Base-by-base conservation (phyloP, 2,888 invertebrate genomes). In the Byasa hedistus region DNA sequence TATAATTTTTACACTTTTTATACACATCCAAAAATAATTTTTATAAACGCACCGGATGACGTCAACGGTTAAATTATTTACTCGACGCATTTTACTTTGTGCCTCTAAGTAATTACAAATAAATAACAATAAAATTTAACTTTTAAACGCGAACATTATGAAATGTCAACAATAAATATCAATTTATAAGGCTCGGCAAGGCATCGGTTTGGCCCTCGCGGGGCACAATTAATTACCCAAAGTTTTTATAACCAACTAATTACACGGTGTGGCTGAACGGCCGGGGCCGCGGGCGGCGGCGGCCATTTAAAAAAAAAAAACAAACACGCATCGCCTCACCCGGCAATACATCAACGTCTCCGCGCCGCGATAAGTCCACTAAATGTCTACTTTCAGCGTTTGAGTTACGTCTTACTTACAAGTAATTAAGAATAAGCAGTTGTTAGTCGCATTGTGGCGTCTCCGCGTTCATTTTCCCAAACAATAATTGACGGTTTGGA, bases 371-470 rank as follows among this genome's bases (percentile, higher is more conserved):
- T 84, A 86, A 85, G 79, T 82, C 76, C 75, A 81, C 87, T 85
- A 86, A 87, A 88, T 83, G 82, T 80, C 82, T 81, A 88, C 80
- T 87, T 88, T 87, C 86, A 87, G 79, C 84, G 79, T 75, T 83
- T 83, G 85, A 85, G 83, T 87, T 84, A 90, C 90, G 88, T 90
- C 91, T 91, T 78, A 86, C 87, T 91, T 89, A 87, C 78, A 85
- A 82, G 85, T 87, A 89, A 89, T 89, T 90, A 89, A 86, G 88
- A 88, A 85, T 87, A 87, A 89, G 85, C 87, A 86, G 81, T 86
- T 79, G 78, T 77, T 79, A 76, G 74, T 80, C 70, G 77, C 76
- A 79, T 78, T 79, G 77, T 84, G 84, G 83, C 83, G 76, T 85
- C 80, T 74, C 69, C 73, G 75, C 75, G 76, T 79, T 81, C 80